Conservation (phyloP, 2,888 invertebrate species). For the Tachina fera region DNA sequence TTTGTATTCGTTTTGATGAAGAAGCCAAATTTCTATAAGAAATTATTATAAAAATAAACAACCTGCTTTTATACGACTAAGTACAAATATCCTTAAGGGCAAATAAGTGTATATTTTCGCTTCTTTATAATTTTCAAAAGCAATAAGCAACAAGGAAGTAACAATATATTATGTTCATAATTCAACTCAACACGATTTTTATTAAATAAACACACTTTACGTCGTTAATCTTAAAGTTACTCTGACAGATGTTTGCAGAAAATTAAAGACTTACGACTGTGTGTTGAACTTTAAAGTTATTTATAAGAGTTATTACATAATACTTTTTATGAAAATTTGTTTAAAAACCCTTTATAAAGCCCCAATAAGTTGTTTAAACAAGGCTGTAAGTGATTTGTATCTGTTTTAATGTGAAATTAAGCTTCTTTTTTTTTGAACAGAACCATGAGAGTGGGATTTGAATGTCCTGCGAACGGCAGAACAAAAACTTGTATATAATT, state of each 20-base stretch:
- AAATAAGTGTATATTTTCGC: constrained; percentile 4
- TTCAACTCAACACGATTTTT: constrained; percentile 11
- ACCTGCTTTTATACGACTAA: background rate
- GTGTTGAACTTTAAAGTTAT: background rate
- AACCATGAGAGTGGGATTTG: background rate
- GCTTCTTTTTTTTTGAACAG: background rate
- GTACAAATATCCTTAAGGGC: constrained; percentile 7
- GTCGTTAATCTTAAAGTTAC: background rate
- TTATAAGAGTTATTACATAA: background rate
- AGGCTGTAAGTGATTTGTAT: background rate
- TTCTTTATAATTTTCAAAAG: constrained; percentile 14
- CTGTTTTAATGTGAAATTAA: constrained; percentile 1
- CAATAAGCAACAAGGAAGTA: constrained; percentile 11
- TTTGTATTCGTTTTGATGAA: background rate
- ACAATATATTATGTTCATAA: constrained; percentile 26
- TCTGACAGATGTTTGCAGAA: background rate
- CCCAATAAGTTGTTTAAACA: no score
- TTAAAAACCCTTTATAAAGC: no score
- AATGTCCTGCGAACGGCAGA: constrained; percentile 24
- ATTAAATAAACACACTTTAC: background rate
- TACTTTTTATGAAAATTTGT: no score
- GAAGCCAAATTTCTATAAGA: background rate
- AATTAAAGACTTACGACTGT: background rate
- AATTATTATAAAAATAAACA: background rate
- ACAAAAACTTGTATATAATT: constrained; percentile 20